These are phyloP conservation scores for Drosophila miranda DNA, from an alignment of 1,140 invertebrate species.

Conservation along the genomic window DNA sequence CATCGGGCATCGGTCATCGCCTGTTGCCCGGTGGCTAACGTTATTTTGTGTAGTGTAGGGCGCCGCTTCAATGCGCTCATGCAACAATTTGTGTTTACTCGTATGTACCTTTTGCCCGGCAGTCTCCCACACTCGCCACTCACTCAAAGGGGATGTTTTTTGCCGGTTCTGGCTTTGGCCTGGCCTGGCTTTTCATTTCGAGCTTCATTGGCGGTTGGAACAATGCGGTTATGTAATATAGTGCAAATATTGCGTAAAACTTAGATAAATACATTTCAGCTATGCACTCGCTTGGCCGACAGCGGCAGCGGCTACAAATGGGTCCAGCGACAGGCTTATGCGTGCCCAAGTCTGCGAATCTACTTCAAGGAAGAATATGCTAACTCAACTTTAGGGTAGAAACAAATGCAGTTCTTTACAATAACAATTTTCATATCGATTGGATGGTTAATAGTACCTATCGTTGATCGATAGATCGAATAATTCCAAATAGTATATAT, in stretches of 20 bases:
- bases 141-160: slow-evolving; percentile 1
- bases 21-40: no score
- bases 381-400: no score
- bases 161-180: slow-evolving; percentile 9
- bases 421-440: no score
- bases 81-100: slow-evolving; percentile 49
- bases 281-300: slow-evolving; percentile 31
- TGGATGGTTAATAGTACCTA: no score
- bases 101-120: slow-evolving; percentile 34
- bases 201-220: slow-evolving; percentile 66
- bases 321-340: slow-evolving; percentile 20
- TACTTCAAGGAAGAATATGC: no score
- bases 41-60: slow-evolving; percentile 6
- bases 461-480: no score
- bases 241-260: slow-evolving; percentile 77
- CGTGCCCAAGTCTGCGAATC: background rate
- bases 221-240: slow-evolving; percentile 78
- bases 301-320: slow-evolving; percentile 6
- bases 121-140: background rate
- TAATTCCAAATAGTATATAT: no score
- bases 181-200: slow-evolving; percentile 53
- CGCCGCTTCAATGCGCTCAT: slow-evolving; percentile 24
- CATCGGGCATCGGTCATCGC: no score
- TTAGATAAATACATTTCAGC: slow-evolving; percentile 74
- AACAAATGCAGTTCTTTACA: no score